Evolutionary conservation across 2,888 invertebrate genomes (phyloP).

Genomic region (Acleris sparsana): DNA sequence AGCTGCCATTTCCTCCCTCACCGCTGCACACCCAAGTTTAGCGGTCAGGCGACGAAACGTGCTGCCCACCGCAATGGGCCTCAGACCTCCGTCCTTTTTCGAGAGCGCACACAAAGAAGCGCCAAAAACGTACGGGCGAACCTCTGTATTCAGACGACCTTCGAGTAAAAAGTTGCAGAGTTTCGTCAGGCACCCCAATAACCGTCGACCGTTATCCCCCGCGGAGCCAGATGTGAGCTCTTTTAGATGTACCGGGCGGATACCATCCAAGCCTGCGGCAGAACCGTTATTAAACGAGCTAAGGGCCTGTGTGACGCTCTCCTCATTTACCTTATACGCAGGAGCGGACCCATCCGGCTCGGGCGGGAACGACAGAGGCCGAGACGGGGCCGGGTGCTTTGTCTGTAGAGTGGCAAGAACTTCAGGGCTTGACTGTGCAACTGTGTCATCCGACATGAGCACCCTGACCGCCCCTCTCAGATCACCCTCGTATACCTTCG

Average conservation of each 20-base stretch:
- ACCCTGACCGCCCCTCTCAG: background rate
- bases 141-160: background rate
- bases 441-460: constrained; percentile 4
- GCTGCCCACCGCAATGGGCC: constrained; percentile 4
- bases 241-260: constrained; percentile 6
- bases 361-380: background rate
- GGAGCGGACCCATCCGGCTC: constrained; percentile 1
- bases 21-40: background rate
- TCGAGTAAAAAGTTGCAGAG: background rate
- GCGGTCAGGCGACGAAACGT: background rate
- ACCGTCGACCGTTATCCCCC: background rate
- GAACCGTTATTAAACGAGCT: constrained; percentile 4
- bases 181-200: background rate
- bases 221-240: background rate
- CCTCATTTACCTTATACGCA: background rate
- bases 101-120: background rate
- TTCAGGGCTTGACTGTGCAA: background rate
- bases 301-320: background rate
- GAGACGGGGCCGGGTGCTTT: constrained; percentile 10
- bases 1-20: background rate
- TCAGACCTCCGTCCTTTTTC: constrained; percentile 11
- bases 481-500: constrained; percentile 7
- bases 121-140: background rate
- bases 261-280: constrained; percentile 1
- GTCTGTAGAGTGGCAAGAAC: background rate